Conservation (phyloP, 2,888 invertebrate genomes). For the Diarsia dahlii region DNA sequence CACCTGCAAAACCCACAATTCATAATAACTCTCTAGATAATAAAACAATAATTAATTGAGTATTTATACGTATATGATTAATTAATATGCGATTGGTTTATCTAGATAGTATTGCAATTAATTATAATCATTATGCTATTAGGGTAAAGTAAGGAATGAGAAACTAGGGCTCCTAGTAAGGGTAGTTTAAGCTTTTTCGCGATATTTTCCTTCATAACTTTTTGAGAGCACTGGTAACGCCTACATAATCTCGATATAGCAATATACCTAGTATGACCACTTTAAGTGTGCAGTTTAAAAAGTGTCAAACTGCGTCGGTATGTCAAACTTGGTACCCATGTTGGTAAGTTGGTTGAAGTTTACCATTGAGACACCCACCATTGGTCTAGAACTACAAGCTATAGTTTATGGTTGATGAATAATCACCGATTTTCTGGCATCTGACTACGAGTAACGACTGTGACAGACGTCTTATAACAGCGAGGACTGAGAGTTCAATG, state of each 20-base stretch:
- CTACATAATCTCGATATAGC: background rate
- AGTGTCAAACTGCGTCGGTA: background rate
- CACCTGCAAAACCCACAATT: constrained; percentile 41
- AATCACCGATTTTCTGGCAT: background rate
- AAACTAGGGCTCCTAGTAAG: no score
- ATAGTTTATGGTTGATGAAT: background rate
- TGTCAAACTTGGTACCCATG: background rate
- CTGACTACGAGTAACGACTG: background rate
- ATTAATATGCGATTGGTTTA: constrained; percentile 23
- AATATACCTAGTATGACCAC: background rate
- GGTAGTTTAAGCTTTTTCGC: no score
- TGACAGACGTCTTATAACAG: no score
- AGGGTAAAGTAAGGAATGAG: no score
- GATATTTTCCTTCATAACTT: no score
- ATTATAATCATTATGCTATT: background rate
- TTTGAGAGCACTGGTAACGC: no score
- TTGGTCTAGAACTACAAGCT: background rate
- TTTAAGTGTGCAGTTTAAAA: background rate
- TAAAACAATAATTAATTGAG: constrained; percentile 26
- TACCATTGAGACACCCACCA: background rate
- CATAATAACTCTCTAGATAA: constrained; percentile 24
- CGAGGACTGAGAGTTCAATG: background rate
- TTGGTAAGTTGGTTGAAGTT: background rate
- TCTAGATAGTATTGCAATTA: constrained; percentile 19
- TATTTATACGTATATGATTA: constrained; percentile 24